A percentile compares a stretch with the other conserved stretches of the same genome.
These are phyloP conservation scores for Mastomys coucha DNA, from an alignment of 2,113 vertebrate species.

Conservation along the genomic window DNA sequence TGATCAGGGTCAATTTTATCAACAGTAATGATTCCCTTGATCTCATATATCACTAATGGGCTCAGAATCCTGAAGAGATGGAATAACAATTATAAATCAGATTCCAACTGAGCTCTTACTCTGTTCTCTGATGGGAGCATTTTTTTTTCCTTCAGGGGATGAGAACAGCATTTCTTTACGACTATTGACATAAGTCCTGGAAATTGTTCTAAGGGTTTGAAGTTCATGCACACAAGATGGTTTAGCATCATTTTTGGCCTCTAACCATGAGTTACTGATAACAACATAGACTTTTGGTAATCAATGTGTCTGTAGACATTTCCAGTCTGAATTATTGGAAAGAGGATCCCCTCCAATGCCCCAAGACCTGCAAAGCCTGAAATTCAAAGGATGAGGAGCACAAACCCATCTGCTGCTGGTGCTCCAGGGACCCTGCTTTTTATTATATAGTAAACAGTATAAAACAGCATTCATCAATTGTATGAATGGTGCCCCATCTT, in stretches of 20 bases:
- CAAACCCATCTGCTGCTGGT: background rate
- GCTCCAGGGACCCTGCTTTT: background rate
- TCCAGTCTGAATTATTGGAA: no score
- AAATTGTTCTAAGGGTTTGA: background rate
- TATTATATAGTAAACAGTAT: background rate
- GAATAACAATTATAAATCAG: background rate
- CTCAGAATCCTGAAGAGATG: background rate
- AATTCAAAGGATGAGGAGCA: background rate
- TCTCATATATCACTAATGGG: background rate
- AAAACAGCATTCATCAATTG: background rate
- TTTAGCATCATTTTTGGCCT: background rate
- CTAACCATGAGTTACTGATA: background rate
- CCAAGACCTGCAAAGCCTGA: background rate
- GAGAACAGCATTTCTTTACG: background rate
- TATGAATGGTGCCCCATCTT: background rate
- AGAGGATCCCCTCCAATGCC: background rate
- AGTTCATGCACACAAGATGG: background rate
- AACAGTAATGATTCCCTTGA: fast-evolving
- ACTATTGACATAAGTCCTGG: background rate
- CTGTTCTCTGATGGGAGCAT: background rate
- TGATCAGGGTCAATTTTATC: background rate
- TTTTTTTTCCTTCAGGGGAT: background rate
- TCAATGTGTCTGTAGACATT: background rate
- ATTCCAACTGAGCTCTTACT: background rate
- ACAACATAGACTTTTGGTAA: background rate